Percentiles rank a stretch among this genome's conserved stretches.
Evolutionary conservation across 2,797 vertebrate genomes (phyloP).

Genomic region (Urocyon cinereoargenteus): DNA sequence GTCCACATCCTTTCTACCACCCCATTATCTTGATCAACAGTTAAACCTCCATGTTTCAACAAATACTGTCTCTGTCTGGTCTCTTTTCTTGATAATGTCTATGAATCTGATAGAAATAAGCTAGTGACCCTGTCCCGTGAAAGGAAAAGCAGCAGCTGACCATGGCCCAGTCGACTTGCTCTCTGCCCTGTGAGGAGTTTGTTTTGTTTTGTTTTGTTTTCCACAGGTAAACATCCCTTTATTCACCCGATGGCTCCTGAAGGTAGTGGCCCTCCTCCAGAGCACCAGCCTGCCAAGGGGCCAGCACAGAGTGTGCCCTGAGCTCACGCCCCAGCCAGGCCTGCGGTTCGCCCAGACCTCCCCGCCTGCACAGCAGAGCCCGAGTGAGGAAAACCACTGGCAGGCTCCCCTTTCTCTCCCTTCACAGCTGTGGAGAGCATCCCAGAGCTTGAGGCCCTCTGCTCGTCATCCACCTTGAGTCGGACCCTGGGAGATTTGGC

Average conservation of each 20-base stretch:
- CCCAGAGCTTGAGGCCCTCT: slow-evolving; percentile 92
- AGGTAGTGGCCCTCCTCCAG: not conserved
- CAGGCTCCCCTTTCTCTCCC: not conserved
- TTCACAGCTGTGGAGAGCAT: slow-evolving; percentile 83
- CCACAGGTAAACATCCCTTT: slow-evolving; percentile 40
- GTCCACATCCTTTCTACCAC: not conserved
- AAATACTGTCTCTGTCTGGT: not conserved
- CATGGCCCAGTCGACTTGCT: too few relatives aligned
- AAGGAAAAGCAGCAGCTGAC: not conserved
- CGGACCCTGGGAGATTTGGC: slow-evolving; percentile 87
- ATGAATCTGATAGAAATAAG: not conserved
- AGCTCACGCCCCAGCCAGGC: not conserved
- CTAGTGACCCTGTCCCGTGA: not conserved
- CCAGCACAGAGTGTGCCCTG: not conserved
- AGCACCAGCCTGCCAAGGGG: not conserved
- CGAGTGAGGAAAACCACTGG: not conserved
- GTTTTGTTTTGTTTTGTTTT: too few relatives aligned
- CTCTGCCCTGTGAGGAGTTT: accelerated
- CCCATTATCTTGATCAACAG: not conserved
- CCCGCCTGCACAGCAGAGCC: not conserved
- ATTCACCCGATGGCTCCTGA: not conserved
- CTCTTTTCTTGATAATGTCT: not conserved
- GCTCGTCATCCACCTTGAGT: slow-evolving; percentile 85
- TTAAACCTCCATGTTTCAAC: not conserved
- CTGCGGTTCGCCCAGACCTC: not conserved